Evolutionary conservation across 1,140 invertebrate species (phyloP).

Genomic region (Philopotamus ludificatus): DNA sequence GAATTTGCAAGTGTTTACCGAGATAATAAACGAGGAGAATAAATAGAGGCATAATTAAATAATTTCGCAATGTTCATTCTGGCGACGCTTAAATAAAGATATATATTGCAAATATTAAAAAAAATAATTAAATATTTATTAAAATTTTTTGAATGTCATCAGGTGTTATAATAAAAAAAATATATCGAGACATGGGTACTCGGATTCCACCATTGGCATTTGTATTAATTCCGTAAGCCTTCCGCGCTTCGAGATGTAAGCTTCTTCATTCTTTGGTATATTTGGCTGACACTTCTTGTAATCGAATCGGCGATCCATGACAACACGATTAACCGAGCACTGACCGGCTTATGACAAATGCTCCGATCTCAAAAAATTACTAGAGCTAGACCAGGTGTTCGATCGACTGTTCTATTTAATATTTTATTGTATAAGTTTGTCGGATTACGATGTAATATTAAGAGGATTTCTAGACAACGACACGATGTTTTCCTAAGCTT

Average conservation of each 20-base stretch:
- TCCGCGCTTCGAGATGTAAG: background rate
- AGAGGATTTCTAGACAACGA: no score
- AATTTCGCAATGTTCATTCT: no score
- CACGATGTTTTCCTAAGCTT: no score
- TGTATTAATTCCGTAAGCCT: constrained; percentile 14
- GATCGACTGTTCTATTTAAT: no score
- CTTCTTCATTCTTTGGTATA: constrained; percentile 12
- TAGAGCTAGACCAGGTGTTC: no score
- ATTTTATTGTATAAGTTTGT: no score
- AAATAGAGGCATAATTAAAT: no score
- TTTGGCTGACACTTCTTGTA: constrained; percentile 26
- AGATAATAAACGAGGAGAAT: no score
- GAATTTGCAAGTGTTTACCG: no score
- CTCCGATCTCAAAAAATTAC: no score
- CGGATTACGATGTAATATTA: no score
- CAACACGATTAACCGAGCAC: constrained; percentile 32
- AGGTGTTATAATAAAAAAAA: background rate
- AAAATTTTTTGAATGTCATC: background rate
- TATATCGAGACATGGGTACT: background rate
- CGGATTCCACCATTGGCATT: constrained; percentile 1
- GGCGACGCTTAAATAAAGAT: no score
- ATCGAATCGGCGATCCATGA: constrained; percentile 38
- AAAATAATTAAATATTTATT: background rate
- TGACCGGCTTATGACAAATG: constrained; percentile 21
- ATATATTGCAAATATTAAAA: background rate